Evolutionary conservation across 2,888 invertebrate genomes (phyloP), one percentile per base, ranked within the genome.

Genomic region (Oxystoma pomonae): DNA sequence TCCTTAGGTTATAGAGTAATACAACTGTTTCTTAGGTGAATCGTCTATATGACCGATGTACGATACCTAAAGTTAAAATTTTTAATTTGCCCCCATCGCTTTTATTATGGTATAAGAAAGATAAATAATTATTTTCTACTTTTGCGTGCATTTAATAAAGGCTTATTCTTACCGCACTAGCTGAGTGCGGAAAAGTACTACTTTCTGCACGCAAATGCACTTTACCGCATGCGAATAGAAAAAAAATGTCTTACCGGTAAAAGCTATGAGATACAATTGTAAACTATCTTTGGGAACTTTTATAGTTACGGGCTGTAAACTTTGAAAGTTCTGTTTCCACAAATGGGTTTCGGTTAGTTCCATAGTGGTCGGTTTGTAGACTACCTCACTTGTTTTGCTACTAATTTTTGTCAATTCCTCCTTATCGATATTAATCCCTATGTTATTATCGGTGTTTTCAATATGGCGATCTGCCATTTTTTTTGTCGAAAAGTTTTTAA

Each of bases 231-330:
- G 55, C 5, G 20, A 58, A 53, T 58, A 62, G 5, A 35, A 7
- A 35, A 35, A 35, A 35, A 35, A 35, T 55, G 21, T 67, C 67
- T 67, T 62, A 70, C 70, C 70, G 55, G 67, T 55, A 64, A 69
- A 64, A 18, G 68, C 68, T 7, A 68, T 65, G n/a, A 65, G 1
- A 62, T 69, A 70, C 51, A 70, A 60, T 66, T 61, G 68, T 20
- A 52, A 16, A 21, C 65, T 65, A 59, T 66, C 65, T n/a, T 22
- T 62, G 18, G 57, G 58, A 22, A 57, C 56, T n/a, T 52, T 52
- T 0, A 19, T 18, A 49, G n/a, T 56, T 17, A 58, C 67, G 1
- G 65, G 57, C 59, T 61, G 64, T 22, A 68, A 65, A 64, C 64
- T 64, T 16, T 66, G 66, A 52, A 64, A 64, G 7, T 57, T 57